Percentiles rank a stretch among this genome's conserved stretches.
Evolutionary conservation across 1,140 invertebrate genomes (phyloP).

Genomic region (Penaeus indicus): DNA sequence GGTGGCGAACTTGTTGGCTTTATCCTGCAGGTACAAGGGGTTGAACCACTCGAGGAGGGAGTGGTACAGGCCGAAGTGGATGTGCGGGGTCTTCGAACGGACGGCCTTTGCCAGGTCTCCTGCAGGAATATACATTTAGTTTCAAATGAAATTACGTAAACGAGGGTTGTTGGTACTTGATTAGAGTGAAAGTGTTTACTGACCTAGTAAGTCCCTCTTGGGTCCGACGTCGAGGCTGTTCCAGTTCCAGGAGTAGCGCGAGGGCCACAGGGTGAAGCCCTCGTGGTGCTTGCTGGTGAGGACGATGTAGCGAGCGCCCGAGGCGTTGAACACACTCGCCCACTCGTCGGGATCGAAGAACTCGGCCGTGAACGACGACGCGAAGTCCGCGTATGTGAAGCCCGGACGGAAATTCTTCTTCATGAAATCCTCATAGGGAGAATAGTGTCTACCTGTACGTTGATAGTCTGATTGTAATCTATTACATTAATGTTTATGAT

Average conservation of each 20-base stretch:
- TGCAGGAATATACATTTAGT: slow-evolving; percentile 67
- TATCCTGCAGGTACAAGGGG: slow-evolving; percentile 85
- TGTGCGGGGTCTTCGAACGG: slow-evolving; percentile 73
- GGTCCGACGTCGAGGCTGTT: slow-evolving; percentile 75
- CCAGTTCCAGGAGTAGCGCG: slow-evolving; percentile 88
- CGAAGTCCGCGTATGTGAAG: slow-evolving; percentile 91
- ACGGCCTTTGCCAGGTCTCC: slow-evolving; percentile 82
- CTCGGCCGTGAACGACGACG: slow-evolving; percentile 83
- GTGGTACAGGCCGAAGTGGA: slow-evolving; percentile 90
- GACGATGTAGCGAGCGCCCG: too few relatives aligned
- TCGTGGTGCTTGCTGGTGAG: slow-evolving; percentile 73
- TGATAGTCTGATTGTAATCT: too few relatives aligned
- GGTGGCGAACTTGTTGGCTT: slow-evolving; percentile 68
- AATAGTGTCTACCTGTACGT: too few relatives aligned
- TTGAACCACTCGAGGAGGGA: slow-evolving; percentile 94
- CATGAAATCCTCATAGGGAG: slow-evolving; percentile 63
- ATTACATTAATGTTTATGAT: too few relatives aligned
- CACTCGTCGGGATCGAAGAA: slow-evolving; percentile 78
- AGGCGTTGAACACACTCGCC: too few relatives aligned
- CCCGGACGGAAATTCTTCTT: slow-evolving; percentile 79
- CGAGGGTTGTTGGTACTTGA: too few relatives aligned
- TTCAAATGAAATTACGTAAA: too few relatives aligned
- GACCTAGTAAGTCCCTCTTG: slow-evolving; percentile 82
- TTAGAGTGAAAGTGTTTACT: too few relatives aligned
- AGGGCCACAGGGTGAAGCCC: slow-evolving; percentile 88